These are phyloP conservation scores for Patiria miniata DNA, from an alignment of 35 echinoderm and acorn worm species.

Conservation along the genomic window DNA sequence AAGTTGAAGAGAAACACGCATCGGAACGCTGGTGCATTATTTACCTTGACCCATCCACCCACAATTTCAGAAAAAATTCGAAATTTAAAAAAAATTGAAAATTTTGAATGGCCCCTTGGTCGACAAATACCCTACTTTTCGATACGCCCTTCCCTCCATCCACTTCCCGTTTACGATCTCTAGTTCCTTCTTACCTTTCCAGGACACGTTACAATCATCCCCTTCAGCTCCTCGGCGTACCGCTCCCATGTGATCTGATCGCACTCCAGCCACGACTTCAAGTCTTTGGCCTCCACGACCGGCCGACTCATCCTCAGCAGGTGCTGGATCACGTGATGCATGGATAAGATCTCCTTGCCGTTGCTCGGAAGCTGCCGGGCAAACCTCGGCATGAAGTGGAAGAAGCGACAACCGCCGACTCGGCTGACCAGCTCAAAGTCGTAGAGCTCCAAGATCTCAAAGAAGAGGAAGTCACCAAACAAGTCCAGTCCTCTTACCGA, in stretches of 20 bases:
- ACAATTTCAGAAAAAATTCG: no score
- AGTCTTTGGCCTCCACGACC: slow-evolving; percentile 58
- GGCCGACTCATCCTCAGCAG: slow-evolving; percentile 65
- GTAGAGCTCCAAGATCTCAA: slow-evolving; percentile 89
- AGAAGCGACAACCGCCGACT: slow-evolving; percentile 65
- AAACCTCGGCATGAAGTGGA: slow-evolving; percentile 97
- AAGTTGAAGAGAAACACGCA: no score
- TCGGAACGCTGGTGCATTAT: no score
- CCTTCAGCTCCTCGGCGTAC: slow-evolving; percentile 63
- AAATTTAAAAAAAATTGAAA: no score
- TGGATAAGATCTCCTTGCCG: slow-evolving; percentile 96
- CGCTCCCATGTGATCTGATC: slow-evolving; percentile 62
- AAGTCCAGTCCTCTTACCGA: slow-evolving; percentile 78
- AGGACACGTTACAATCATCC: slow-evolving; percentile 76
- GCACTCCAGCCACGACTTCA: slow-evolving; percentile 55
- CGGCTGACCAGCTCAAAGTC: slow-evolving; percentile 88
- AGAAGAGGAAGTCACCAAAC: slow-evolving; percentile 85
- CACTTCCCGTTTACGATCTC: no score
- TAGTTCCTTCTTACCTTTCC: slow-evolving; percentile 65
- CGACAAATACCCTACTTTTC: no score
- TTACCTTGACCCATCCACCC: no score
- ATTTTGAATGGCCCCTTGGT: no score
- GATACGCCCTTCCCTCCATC: no score
- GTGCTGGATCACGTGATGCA: slow-evolving; percentile 94
- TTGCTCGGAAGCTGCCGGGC: slow-evolving; percentile 88